phyloP scores from a whole-genome alignment of 2,797 vertebrate species.

The Mormyrops attenuatus region DNA sequence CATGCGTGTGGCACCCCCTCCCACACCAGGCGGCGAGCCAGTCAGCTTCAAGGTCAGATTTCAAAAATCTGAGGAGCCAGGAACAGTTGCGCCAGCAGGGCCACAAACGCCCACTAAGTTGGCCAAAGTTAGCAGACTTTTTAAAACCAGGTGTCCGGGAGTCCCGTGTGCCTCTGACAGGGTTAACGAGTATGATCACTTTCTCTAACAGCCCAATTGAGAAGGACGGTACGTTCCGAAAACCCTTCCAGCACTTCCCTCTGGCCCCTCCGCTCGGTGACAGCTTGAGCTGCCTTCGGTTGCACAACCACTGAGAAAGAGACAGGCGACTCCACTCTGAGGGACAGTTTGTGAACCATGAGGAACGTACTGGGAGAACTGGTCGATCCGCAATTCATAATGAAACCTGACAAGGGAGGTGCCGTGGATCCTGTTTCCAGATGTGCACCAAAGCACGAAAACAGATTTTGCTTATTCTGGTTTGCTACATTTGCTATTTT shows the following conservation, averaged over 20 bases:
- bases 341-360: not conserved
- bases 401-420: not conserved
- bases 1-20: not conserved
- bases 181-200: not conserved
- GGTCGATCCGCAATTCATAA: not conserved
- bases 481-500: not conserved
- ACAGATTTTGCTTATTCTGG: not conserved
- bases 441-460: not conserved
- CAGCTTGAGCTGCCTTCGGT: not conserved
- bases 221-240: not conserved
- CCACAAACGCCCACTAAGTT: no score
- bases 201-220: not conserved
- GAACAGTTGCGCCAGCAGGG: not conserved
- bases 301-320: not conserved
- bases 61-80: not conserved
- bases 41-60: not conserved
- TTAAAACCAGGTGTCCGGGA: not conserved
- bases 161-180: not conserved
- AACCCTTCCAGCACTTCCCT: not conserved
- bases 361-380: not conserved
- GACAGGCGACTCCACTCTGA: not conserved
- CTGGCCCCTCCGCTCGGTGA: not conserved
- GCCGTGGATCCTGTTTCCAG: not conserved
- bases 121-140: not conserved
- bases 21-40: not conserved